Evolutionary conservation across 92 coral and sea anemone species (phyloP).

Genomic region (Meandrina meandrites): DNA sequence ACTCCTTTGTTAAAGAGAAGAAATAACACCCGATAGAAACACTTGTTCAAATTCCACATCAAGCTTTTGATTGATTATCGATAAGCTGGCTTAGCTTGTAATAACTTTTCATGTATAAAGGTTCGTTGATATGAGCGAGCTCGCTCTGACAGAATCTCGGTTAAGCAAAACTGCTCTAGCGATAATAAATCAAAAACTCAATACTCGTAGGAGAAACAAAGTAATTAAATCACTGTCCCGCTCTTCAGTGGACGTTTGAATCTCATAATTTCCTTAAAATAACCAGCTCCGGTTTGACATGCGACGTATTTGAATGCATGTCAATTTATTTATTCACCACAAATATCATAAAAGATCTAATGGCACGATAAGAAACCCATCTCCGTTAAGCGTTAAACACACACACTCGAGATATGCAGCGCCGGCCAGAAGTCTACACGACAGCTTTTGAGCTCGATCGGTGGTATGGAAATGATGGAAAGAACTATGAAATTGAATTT

Average conservation of each 20-base stretch:
- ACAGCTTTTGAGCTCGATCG: not conserved
- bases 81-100: not conserved
- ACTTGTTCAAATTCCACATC: not conserved
- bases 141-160: not conserved
- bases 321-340: not conserved
- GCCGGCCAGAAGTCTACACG: not conserved
- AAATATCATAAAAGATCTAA: not conserved
- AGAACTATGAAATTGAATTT: not conserved
- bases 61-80: not conserved
- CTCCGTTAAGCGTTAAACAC: constrained; percentile 3
- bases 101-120: not conserved
- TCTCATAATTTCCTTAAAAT: not conserved
- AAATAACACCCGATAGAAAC: not conserved
- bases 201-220: not conserved
- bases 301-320: not conserved
- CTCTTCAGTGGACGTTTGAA: not conserved
- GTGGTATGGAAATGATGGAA: not conserved
- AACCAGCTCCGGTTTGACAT: not conserved
- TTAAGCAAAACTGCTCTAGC: not conserved
- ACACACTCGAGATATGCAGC: too few relatives aligned
- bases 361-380: not conserved
- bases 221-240: constrained; percentile 7
- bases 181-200: not conserved
- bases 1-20: not conserved
- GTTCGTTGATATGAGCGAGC: not conserved